Percentiles rank a stretch among this genome's conserved stretches.
phyloP scores from a whole-genome alignment of 1,140 invertebrate genomes.

The Amyelois transitella region DNA sequence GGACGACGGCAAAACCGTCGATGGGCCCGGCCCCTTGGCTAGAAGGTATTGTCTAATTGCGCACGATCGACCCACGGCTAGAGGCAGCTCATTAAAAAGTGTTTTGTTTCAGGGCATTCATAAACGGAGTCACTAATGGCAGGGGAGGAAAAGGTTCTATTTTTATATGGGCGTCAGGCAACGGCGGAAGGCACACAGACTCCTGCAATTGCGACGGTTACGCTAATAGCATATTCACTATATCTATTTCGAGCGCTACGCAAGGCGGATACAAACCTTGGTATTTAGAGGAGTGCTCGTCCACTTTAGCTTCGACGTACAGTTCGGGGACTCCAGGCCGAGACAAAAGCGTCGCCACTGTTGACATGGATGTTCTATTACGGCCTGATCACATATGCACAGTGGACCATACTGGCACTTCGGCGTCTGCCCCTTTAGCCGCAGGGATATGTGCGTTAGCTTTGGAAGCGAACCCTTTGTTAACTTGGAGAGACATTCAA shows the following conservation, averaged over 20 bases:
- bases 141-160: constrained; percentile 96
- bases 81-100: constrained; percentile 51
- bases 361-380: constrained; percentile 92
- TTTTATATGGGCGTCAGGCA: constrained; percentile 99
- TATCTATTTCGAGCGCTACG: constrained; percentile 96
- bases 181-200: constrained; percentile 95
- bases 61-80: constrained; percentile 32
- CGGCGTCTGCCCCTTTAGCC: constrained; percentile 94
- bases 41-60: constrained; percentile 75
- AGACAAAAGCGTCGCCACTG: constrained; percentile 94
- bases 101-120: constrained; percentile 84
- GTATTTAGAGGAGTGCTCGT: constrained; percentile 98
- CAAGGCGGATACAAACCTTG: constrained; percentile 96
- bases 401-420: constrained; percentile 92
- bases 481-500: constrained; percentile 98
- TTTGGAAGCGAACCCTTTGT: constrained; percentile 91
- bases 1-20: constrained; percentile 97
- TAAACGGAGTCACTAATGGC: constrained; percentile 95
- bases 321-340: constrained; percentile 93
- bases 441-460: constrained; percentile 95
- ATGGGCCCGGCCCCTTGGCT: constrained; percentile 96
- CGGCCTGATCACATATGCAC: constrained; percentile 90
- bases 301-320: constrained; percentile 96
- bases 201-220: constrained; percentile 99
- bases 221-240: constrained; percentile 97